phyloP scores from a whole-genome alignment of 2,888 invertebrate species.

The Tetropium fuscum region DNA sequence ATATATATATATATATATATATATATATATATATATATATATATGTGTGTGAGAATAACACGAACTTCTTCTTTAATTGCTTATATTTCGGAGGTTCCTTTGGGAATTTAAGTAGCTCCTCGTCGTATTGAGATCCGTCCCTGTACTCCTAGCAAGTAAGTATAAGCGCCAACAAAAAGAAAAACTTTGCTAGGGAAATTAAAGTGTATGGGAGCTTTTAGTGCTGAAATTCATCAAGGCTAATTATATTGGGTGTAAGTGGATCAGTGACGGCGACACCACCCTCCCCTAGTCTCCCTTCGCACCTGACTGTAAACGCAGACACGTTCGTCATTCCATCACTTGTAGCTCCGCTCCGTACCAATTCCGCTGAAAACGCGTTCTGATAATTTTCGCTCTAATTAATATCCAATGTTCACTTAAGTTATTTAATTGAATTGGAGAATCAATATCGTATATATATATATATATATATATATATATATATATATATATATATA shows the following conservation, averaged over 20 bases:
- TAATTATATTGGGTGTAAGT: conserved; percentile 50
- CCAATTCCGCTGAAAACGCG: conserved; percentile 7
- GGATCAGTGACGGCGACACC: conserved; percentile 36
- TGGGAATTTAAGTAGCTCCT: no score
- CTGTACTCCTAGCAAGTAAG: conserved; percentile 8
- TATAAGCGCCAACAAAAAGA: conserved; percentile 11
- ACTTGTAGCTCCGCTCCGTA: conserved; percentile 11
- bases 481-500: no score
- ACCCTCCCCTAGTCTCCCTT: background rate
- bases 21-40: no score
- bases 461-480: no score
- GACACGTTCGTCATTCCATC: conserved; percentile 22
- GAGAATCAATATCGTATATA: no score
- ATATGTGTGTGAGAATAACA: no score
- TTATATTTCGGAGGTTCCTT: no score
- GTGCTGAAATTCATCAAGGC: conserved; percentile 45
- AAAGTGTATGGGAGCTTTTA: conserved; percentile 42
- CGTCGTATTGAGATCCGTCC: background rate
- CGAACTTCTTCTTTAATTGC: no score
- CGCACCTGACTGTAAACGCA: conserved; percentile 32
- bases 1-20: no score
- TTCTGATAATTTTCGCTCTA: conserved; percentile 10
- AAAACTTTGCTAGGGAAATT: conserved; percentile 24
- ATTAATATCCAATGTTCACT: no score
- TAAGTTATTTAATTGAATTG: no score